These are phyloP conservation scores for Parnassius apollo DNA, from an alignment of 2,888 invertebrate species.

Conservation along the genomic window DNA sequence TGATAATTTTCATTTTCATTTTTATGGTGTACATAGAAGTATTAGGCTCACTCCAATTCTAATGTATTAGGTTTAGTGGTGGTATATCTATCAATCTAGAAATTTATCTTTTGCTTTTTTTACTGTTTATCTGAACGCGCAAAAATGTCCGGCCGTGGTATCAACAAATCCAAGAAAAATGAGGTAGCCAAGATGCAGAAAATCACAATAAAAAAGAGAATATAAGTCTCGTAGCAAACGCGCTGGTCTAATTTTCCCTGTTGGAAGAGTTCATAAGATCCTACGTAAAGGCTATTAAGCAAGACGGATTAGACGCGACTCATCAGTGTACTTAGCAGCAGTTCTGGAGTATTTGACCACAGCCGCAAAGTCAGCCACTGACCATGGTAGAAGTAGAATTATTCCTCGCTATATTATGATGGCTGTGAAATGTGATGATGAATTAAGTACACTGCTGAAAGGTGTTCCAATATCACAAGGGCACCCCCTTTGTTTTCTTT, in stretches of 20 bases:
- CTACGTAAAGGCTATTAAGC: constrained; percentile 84
- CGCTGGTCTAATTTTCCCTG: constrained; percentile 79
- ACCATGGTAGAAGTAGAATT: constrained; percentile 84
- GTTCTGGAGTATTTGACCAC: constrained; percentile 85
- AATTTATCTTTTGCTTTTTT: too few relatives aligned
- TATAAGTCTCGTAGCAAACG: constrained; percentile 43
- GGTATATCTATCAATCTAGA: too few relatives aligned
- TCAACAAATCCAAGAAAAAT: constrained; percentile 34
- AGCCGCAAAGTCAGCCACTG: constrained; percentile 84
- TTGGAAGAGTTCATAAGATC: constrained; percentile 81
- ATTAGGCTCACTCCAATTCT: too few relatives aligned
- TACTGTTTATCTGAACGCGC: too few relatives aligned
- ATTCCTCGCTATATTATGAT: too few relatives aligned
- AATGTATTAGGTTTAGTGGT: too few relatives aligned
- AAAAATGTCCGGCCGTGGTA: neutral
- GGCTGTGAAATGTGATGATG: too few relatives aligned
- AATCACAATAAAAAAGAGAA: constrained; percentile 37
- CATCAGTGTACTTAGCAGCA: constrained; percentile 79
- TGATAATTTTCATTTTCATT: too few relatives aligned
- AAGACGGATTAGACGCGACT: constrained; percentile 78
- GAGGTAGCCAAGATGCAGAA: constrained; percentile 25
- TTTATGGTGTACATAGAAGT: too few relatives aligned
- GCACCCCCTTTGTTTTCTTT: too few relatives aligned
- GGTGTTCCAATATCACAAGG: too few relatives aligned
- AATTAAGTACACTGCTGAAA: too few relatives aligned